These are phyloP conservation scores for Brachylomia viminalis DNA, from an alignment of 2,888 invertebrate genomes.

Conservation along the genomic window DNA sequence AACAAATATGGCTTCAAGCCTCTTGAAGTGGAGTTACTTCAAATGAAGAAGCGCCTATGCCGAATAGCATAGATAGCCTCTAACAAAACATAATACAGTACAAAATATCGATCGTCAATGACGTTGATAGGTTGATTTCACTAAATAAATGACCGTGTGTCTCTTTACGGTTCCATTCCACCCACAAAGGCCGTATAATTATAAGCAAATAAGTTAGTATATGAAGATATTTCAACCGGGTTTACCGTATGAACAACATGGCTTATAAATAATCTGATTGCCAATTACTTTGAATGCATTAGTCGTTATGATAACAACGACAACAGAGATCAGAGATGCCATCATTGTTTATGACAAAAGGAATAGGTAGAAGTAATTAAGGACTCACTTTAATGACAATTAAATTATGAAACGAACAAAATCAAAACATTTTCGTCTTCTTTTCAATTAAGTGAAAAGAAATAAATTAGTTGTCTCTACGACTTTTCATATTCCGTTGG, in stretches of 20 bases:
- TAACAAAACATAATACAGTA: constrained; percentile 37
- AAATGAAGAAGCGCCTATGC: constrained; percentile 15
- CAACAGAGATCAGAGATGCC: neutral
- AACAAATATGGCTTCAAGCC: neutral
- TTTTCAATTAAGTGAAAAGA: constrained; percentile 15
- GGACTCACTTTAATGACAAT: neutral
- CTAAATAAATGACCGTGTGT: constrained; percentile 54
- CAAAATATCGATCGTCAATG: constrained; percentile 47
- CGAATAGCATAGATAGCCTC: neutral
- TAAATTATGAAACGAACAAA: neutral
- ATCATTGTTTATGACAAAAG: neutral
- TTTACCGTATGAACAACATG: constrained; percentile 10
- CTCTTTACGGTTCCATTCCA: constrained; percentile 53
- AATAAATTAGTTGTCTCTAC: constrained; percentile 15
- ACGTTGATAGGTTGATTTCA: constrained; percentile 49
- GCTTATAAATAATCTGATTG: constrained; percentile 34
- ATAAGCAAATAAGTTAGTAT: constrained; percentile 58
- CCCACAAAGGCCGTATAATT: constrained; percentile 63
- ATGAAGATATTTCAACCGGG: constrained; percentile 33
- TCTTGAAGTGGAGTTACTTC: neutral
- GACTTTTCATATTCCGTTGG: constrained; percentile 16
- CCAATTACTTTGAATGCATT: constrained; percentile 20
- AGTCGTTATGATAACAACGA: neutral
- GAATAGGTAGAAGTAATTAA: constrained; percentile 1
- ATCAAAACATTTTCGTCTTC: neutral